Base-by-base conservation (phyloP, 2,113 vertebrate genomes). In the Marcusenius ussheri region DNA sequence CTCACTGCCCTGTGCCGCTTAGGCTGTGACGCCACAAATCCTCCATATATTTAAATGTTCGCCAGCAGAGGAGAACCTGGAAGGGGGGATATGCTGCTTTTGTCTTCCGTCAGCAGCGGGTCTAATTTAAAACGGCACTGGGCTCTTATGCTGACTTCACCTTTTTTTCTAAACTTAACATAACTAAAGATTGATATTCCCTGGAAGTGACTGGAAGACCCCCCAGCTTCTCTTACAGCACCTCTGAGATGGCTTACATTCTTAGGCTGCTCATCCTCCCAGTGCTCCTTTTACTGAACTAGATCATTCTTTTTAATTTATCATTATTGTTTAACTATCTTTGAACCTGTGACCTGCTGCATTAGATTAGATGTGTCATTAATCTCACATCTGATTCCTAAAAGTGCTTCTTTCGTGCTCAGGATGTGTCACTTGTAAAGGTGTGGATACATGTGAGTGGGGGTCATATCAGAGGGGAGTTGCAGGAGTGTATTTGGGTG, bases 151-250 rank as follows among this genome's bases (percentile, higher is more conserved):
- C 93, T 94, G 95, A 95, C 88, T 83, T 92, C 94, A 94, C 94
- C 94, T 95, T 95, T 96, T 96, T 96, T 70, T 31, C 62, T 31
- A 13, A 96, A 96, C 96, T 95, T 95, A 96, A 96, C 96, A 95
- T 94, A 96, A 95, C 95, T 96, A 95, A 92, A 96, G 96, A 96
- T 96, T 96, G 96, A 95, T 95, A 95, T 94, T 94, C 93, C 92
- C 95, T 95, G 95, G 93, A 91, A 94, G 95, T 96, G 96, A 96
- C 95, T 96, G 96, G 96, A 96, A 96, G 95, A 93, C 39, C 21
- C 50, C 21, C 51, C 87, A 3, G 87, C 56, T 88, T 24, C 21
- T 17, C 21, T 21, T 39, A n/a, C 31, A 83, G 31, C 11, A 6
- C 19, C 53, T 27, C 42, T 88, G 6, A 88, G 24, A 31, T 15